Evolutionary conservation across 2,888 invertebrate species (phyloP), one percentile per base, ranked within the genome.

Genomic region (Yponomeuta plumbellus): DNA sequence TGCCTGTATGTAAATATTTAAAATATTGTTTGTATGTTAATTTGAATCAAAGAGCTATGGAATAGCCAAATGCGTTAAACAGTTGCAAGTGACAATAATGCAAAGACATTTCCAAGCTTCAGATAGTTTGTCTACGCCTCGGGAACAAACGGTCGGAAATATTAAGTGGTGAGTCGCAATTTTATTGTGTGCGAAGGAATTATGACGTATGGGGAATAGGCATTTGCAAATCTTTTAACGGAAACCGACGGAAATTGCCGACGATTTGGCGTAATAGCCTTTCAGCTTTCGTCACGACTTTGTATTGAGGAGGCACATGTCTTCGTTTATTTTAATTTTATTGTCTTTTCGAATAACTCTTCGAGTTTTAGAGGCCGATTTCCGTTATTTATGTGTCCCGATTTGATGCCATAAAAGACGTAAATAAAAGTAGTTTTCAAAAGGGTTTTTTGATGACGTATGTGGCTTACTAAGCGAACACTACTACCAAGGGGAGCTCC

Each of bases 211-310:
- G 84, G 81, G 83, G 84, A 88, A 88, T 88, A 79, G 83, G 80
- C 86, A 87, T 89, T 89, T 85, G 89, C 84, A 79, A 88, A 87
- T 83, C 88, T 88, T 88, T 89, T 90, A 88, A 81, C 83, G 80
- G 81, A 81, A 85, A 83, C 78, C 73, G 75, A 77, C 86, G 67
- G 85, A 89, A 90, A 90, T 90, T 90, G 89, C 83, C 79, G 80
- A 84, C 88, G 85, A 88, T 90, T 90, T 88, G 75, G 73, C 79
- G 80, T 88, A 89, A 89, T 89, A 83, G 84, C 75, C 81, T 80
- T 84, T 81, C 74, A 80, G 80, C n/a, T 34, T 68, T 68, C 40
- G 64, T 75, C 73, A 73, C 74, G 74, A 72, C 74, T 74, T 74
- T 71, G 74, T 72, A 73, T 76, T 75, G 76, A 75, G 74, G 73